Base-by-base conservation (phyloP, 2,797 vertebrate genomes). In the Sternotherus odoratus region DNA sequence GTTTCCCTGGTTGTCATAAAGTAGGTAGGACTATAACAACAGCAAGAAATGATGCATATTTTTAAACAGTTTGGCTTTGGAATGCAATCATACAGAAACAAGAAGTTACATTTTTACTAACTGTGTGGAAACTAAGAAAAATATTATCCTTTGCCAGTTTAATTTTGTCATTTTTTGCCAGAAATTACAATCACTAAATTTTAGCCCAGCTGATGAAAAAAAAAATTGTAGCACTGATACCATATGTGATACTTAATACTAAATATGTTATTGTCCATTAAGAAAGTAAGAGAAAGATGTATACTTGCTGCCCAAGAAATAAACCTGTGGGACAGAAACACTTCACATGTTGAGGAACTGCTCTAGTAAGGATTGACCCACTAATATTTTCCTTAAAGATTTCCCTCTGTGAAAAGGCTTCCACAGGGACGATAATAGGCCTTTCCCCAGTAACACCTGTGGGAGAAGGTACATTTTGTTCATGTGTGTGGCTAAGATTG, bases 141-240 rank as follows among this genome's bases (percentile, higher is more conserved):
- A 60, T 8, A 1, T 28, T 89, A 46, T 4, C 83, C 19, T 19
- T 83, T 43, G n/a, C 30, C 13, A 60, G 57, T 33, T 77, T 93
- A 78, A 60, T 85, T 94, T 92, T 92, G 79, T 15, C 57, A 87
- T 72, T 1, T 78, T 89, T 92, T 75, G 19, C 43, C 43, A 69
- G 77, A 95, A 88, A 26, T 54, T 77, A 93, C 93, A 87, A 89
- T 66, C 79, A 75, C 90, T 94, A 91, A 56, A 89, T 89, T 95
- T 84, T 79, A 83, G 16, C 51, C 36, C 51, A 85, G 24, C 57
- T 82, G 77, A 43, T 79, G 81, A 87, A n/a, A n/a, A n/a, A n/a
- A n/a, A n/a, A 57, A 94, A 80, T 60, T 91, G 33, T 72, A 85
- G 50, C 39, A 57, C n/a, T 56, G 77, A 91, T 3, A 6, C 87